Base-by-base conservation (phyloP, 2,888 invertebrate species). In the Hirtodrosophila cameraria region DNA sequence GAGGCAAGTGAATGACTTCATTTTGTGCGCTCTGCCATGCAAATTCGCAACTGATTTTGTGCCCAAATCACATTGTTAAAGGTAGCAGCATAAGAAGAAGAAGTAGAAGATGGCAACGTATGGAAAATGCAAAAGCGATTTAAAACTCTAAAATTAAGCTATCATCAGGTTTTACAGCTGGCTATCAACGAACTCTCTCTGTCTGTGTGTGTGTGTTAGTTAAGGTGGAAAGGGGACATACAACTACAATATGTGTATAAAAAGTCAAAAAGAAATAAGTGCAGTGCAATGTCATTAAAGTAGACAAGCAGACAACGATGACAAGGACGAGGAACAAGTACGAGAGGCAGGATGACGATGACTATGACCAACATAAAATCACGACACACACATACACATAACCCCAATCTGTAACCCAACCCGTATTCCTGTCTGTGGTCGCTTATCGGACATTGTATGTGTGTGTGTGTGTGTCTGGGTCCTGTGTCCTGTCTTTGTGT, bases 201-300 rank as follows among this genome's bases (percentile, higher is more conserved):
- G 5, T 20, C 25, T 18, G 13, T 2, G 16, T 27, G 16, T 31
- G n/a, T 27, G 12, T 27, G 25, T n/a, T 8, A 5, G 12, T 28
- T 38, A 50, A 76, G 80, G 80, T 79, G 74, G 45, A 9, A 43
- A 39, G 8, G 23, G 2, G 16, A 52, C 42, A 36, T 30, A 27
- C 70, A 30, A 54, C 60, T 65, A 60, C 69, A 67, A 60, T 60
- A 54, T 58, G 54, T 62, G 68, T 58, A 54, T 48, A 64, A 77
- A 61, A 60, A 61, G 64, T 67, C 71, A 64, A 80, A 80, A 80
- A 73, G 80, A 85, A 80, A 84, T 71, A 84, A 86, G 85, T 82
- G 87, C 86, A 82, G 63, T 70, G 85, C 87, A 75, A 82, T 86
- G 86, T 75, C 85, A 82, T 82, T 82, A 86, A 87, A 82, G 79